phyloP scores from a whole-genome alignment of 2,888 invertebrate genomes.

The Coenonympha arcania region DNA sequence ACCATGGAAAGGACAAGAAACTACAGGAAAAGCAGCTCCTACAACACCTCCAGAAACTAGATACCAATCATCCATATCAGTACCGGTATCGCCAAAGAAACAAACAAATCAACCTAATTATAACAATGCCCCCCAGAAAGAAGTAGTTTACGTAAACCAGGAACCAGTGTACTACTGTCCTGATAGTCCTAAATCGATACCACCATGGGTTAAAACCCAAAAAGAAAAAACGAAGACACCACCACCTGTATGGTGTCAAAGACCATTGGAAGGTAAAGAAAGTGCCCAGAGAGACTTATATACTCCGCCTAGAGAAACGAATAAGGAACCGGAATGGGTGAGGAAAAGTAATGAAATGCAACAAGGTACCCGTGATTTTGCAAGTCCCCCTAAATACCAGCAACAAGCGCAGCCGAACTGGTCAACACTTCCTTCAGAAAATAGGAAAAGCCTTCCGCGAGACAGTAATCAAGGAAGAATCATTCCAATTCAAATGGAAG shows the following conservation, averaged over 20 bases:
- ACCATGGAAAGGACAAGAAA: constrained; percentile 40
- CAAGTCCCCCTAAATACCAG: constrained; percentile 64
- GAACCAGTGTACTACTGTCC: constrained; percentile 65
- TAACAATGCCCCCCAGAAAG: constrained; percentile 48
- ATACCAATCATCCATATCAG: constrained; percentile 67
- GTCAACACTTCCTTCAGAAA: constrained; percentile 66
- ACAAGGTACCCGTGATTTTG: constrained; percentile 52
- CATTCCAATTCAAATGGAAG: constrained; percentile 80
- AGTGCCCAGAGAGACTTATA: constrained; percentile 55
- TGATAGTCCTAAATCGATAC: constrained; percentile 63
- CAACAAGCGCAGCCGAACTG: constrained; percentile 60
- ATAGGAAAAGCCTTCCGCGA: constrained; percentile 60
- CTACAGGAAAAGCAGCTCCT: constrained; percentile 35
- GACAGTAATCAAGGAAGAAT: constrained; percentile 63
- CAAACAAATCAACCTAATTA: constrained; percentile 49
- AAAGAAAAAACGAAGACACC: constrained; percentile 70
- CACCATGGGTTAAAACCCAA: constrained; percentile 66
- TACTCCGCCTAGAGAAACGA: constrained; percentile 58
- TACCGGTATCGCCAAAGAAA: constrained; percentile 62
- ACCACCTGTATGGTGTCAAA: constrained; percentile 65
- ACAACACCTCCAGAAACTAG: constrained; percentile 49
- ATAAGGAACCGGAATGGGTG: constrained; percentile 66
- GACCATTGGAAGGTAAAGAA: constrained; percentile 56
- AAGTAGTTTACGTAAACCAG: constrained; percentile 63
- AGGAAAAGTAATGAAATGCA: constrained; percentile 63